Percentiles rank a stretch among this genome's conserved stretches.
phyloP scores from a whole-genome alignment of 2,113 vertebrate species.

The Ramphastos sulfuratus region DNA sequence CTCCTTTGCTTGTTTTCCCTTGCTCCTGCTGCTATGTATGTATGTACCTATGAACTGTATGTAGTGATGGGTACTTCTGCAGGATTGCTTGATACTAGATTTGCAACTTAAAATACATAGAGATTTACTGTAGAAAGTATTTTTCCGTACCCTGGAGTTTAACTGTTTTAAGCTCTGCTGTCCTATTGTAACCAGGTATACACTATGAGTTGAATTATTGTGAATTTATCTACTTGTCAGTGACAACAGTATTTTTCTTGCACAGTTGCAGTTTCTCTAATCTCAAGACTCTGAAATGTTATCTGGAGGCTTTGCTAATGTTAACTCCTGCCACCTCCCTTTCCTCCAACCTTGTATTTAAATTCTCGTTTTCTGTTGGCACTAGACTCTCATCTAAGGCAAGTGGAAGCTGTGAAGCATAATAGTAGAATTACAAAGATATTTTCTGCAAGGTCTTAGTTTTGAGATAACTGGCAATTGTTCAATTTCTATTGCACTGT shows the following conservation, averaged over 20 bases:
- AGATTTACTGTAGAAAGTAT: background rate
- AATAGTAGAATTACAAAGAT: background rate
- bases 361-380: background rate
- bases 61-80: background rate
- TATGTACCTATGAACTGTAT: background rate
- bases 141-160: background rate
- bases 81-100: background rate
- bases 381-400: background rate
- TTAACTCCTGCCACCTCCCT: background rate
- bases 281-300: background rate
- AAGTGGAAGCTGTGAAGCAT: background rate
- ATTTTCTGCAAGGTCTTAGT: background rate
- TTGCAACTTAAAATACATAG: background rate
- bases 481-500: background rate
- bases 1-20: fast-evolving
- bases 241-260: conserved; percentile 1
- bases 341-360: background rate
- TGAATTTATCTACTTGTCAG: background rate
- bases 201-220: background rate
- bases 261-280: background rate
- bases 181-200: background rate
- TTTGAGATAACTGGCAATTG: background rate
- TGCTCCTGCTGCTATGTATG: background rate
- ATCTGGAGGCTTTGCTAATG: background rate
- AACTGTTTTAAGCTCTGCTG: background rate